Percentiles rank a stretch among this genome's conserved stretches.
These are phyloP conservation scores for Stichodactyla helianthus DNA, from an alignment of 64 coral and sea anemone species.

Conservation along the genomic window DNA sequence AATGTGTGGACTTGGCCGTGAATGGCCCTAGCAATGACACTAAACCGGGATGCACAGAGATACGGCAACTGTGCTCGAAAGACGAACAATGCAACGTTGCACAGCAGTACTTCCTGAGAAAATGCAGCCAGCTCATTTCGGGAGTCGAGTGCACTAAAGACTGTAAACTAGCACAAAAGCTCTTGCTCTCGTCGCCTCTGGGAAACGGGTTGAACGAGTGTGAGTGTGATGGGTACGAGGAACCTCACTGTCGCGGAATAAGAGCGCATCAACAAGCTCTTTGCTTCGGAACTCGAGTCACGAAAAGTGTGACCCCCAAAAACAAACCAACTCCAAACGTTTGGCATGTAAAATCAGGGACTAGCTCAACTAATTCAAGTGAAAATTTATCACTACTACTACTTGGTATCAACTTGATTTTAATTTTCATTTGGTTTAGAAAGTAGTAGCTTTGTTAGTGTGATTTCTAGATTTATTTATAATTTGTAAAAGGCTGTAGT, in stretches of 20 bases:
- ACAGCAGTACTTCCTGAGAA: slow-evolving; percentile 22
- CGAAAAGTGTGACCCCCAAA: not conserved
- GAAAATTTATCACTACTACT: not conserved
- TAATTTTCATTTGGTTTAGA: not conserved
- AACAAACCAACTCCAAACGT: slow-evolving; percentile 3
- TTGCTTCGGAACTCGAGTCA: slow-evolving; percentile 22
- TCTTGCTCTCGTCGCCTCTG: not conserved
- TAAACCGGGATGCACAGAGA: slow-evolving; percentile 25
- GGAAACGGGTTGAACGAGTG: slow-evolving; percentile 53
- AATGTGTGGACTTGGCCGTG: slow-evolving; percentile 21
- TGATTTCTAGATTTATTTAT: not conserved
- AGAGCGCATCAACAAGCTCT: slow-evolving; percentile 39
- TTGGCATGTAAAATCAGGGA: not conserved
- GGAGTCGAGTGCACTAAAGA: slow-evolving; percentile 42
- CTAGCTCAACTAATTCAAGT: not conserved
- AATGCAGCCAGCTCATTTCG: slow-evolving; percentile 32
- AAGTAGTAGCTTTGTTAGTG: not conserved
- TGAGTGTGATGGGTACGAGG: slow-evolving; percentile 45
- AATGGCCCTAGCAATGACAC: slow-evolving; percentile 21
- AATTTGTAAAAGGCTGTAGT: not conserved
- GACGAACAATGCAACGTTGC: slow-evolving; percentile 12
- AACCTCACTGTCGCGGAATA: slow-evolving; percentile 42
- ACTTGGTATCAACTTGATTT: not conserved
- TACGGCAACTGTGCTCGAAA: slow-evolving; percentile 9
- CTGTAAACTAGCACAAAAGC: slow-evolving; percentile 23